Conservation (phyloP, 2,888 invertebrate genomes). For the Lasioglossum pauxillum region DNA sequence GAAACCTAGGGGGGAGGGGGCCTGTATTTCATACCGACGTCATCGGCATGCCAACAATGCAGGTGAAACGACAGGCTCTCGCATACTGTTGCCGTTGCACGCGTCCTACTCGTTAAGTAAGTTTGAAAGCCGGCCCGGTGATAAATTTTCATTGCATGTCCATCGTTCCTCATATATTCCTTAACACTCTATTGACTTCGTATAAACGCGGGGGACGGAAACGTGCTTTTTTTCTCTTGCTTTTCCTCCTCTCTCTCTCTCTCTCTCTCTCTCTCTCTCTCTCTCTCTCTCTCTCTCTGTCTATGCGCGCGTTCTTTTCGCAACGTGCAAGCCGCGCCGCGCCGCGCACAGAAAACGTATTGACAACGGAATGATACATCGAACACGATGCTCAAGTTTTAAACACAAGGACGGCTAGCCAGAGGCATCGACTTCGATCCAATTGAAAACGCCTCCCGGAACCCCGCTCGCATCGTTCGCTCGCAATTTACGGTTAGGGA, state of each 20-base stretch:
- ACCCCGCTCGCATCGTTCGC: not conserved
- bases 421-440: conserved; percentile 2
- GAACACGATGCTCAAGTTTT: conserved; percentile 5
- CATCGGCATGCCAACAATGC: conserved; percentile 52
- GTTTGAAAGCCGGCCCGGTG: conserved; percentile 64
- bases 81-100: conserved; percentile 49
- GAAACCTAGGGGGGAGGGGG: conserved; percentile 16
- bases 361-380: conserved; percentile 19
- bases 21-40: conserved; percentile 65
- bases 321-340: not conserved
- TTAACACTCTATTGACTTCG: conserved; percentile 41
- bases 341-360: not conserved
- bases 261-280: not conserved
- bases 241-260: not conserved
- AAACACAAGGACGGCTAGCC: not conserved
- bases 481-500: conserved; percentile 2
- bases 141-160: conserved; percentile 64
- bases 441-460: not conserved
- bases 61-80: conserved; percentile 59
- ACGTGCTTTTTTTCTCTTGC: conserved; percentile 9
- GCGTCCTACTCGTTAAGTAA: conserved; percentile 62
- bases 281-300: not conserved
- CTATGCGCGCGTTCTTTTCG: not conserved
- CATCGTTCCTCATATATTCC: conserved; percentile 52
- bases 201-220: not conserved